These are phyloP conservation scores for Aphidius ervi DNA, from an alignment of 1,140 invertebrate species.

Conservation along the genomic window DNA sequence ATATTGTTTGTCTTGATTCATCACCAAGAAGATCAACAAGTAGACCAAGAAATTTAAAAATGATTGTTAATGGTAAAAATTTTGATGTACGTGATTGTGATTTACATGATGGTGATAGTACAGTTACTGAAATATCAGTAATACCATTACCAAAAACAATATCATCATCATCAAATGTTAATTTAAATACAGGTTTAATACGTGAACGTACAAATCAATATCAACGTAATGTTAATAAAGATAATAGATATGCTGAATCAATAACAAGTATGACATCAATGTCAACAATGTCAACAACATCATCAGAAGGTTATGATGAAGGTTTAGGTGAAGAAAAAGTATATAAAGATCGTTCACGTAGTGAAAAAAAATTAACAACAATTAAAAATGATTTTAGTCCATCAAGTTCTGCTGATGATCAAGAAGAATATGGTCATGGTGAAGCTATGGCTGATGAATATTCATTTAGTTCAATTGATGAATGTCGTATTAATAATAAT, in stretches of 20 bases:
- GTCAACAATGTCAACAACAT: constrained; percentile 52
- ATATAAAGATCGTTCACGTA: constrained; percentile 49
- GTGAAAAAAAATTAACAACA: constrained; percentile 47
- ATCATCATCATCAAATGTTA: constrained; percentile 20
- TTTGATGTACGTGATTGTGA: constrained; percentile 57
- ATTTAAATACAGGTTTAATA: constrained; percentile 48
- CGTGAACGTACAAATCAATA: constrained; percentile 54
- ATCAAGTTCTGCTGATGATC: constrained; percentile 50
- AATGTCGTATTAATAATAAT: constrained; percentile 39
- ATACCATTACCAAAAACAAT: constrained; percentile 54
- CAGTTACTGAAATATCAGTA: constrained; percentile 57
- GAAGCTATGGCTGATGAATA: constrained; percentile 67
- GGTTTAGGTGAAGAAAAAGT: constrained; percentile 54
- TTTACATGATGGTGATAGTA: constrained; percentile 53
- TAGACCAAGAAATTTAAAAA: constrained; percentile 55
- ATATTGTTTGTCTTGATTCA: constrained; percentile 26
- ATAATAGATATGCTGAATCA: constrained; percentile 38
- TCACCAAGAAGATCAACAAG: constrained; percentile 35
- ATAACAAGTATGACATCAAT: constrained; percentile 33
- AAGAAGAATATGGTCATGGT: constrained; percentile 56
- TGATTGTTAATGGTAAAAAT: constrained; percentile 57
- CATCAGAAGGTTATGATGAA: constrained; percentile 54
- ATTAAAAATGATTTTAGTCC: constrained; percentile 48
- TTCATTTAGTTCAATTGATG: constrained; percentile 58
- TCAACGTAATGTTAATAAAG: constrained; percentile 50